Conservation (phyloP, 2,888 invertebrate genomes). For the Teinopalpus imperialis region DNA sequence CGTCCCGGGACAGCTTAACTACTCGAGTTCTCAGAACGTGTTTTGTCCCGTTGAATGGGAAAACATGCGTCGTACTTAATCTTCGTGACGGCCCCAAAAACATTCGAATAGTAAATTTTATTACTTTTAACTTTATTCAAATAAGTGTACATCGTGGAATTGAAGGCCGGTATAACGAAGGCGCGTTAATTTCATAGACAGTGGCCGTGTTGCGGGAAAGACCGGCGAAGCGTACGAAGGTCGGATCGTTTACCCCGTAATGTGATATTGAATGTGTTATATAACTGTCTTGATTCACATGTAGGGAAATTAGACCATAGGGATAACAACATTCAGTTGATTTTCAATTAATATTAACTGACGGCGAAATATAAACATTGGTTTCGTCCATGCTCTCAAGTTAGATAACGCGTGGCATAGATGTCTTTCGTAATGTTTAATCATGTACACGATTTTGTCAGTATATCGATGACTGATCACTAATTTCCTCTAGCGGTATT, state of each 20-base stretch:
- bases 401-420: constrained; percentile 46
- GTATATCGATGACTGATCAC: constrained; percentile 35
- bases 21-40: constrained; percentile 23
- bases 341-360: constrained; percentile 32
- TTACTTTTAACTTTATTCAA: constrained; percentile 6
- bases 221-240: constrained; percentile 65
- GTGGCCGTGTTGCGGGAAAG: constrained; percentile 48
- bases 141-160: constrained; percentile 18
- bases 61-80: constrained; percentile 17
- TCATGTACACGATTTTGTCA: constrained; percentile 45
- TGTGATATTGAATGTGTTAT: constrained; percentile 63
- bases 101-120: constrained; percentile 1
- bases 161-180: constrained; percentile 24
- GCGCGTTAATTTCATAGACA: constrained; percentile 33
- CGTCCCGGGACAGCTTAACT: constrained; percentile 15
- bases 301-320: constrained; percentile 48
- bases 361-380: constrained; percentile 30
- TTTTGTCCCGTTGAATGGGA: constrained; percentile 24
- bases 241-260: constrained; percentile 69
- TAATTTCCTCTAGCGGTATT: constrained; percentile 26
- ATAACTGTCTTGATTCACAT: constrained; percentile 52
- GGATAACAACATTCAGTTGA: constrained; percentile 34
- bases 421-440: constrained; percentile 56
- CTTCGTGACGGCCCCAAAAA: background rate
- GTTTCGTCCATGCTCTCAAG: constrained; percentile 43